Conservation (phyloP, 1,140 invertebrate genomes). For the Thaumatotibia leucotreta region DNA sequence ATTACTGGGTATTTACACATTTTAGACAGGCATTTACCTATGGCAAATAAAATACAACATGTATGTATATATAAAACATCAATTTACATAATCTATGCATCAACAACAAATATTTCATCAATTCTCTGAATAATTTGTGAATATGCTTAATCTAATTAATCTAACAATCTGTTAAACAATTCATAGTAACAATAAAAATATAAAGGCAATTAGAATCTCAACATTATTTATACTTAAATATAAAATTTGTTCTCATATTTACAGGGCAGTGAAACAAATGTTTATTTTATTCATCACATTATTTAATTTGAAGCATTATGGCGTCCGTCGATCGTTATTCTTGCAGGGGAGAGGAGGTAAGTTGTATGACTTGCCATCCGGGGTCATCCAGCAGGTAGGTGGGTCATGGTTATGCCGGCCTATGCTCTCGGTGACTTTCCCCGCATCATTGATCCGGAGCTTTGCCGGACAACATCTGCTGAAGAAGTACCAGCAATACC, state of each 20-base stretch:
- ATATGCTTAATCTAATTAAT: background rate
- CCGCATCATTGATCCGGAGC: slow-evolving; percentile 61
- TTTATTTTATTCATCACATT: slow-evolving; percentile 34
- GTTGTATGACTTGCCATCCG: slow-evolving; percentile 65
- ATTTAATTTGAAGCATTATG: slow-evolving; percentile 24
- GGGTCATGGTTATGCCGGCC: slow-evolving; percentile 67
- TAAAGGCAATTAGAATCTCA: slow-evolving; percentile 8
- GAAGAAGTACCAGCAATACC: slow-evolving; percentile 74
- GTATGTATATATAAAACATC: background rate
- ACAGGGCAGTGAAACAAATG: slow-evolving; percentile 42
- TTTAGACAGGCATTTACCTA: background rate
- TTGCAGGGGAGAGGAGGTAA: slow-evolving; percentile 54
- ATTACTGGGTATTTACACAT: background rate
- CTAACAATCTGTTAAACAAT: slow-evolving; percentile 1
- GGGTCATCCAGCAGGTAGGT: slow-evolving; percentile 69
- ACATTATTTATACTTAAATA: slow-evolving; percentile 12
- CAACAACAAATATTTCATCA: background rate
- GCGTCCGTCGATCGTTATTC: slow-evolving; percentile 23
- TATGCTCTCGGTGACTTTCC: slow-evolving; percentile 64
- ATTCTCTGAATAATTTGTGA: background rate
- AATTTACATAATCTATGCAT: background rate
- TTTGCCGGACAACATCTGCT: slow-evolving; percentile 67
- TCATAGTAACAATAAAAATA: slow-evolving; percentile 10
- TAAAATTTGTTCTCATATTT: slow-evolving; percentile 18
- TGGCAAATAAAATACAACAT: background rate